Conservation (phyloP, 2,113 vertebrate species). For the Uria lomvia region DNA sequence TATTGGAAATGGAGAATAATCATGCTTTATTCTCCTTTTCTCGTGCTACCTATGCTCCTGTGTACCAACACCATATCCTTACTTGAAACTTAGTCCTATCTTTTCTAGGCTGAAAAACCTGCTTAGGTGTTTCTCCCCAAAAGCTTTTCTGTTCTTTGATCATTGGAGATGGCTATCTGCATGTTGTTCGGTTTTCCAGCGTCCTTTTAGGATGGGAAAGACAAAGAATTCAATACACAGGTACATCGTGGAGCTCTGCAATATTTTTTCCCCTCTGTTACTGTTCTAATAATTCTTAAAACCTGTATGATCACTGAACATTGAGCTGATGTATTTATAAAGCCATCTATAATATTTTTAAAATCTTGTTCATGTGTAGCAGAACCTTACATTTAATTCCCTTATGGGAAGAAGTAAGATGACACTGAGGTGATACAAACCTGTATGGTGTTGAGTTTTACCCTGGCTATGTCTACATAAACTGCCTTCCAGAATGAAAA, state of each 20-base stretch:
- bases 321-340: neutral
- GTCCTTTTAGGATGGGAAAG: neutral
- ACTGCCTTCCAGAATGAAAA: neutral
- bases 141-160: neutral
- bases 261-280: neutral
- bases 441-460: neutral
- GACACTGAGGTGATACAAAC: neutral
- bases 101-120: neutral
- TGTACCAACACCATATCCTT: neutral
- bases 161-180: neutral
- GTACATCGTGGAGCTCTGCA: neutral
- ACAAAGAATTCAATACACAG: neutral
- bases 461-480: neutral
- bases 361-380: neutral
- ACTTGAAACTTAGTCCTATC: neutral
- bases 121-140: neutral
- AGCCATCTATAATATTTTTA: neutral
- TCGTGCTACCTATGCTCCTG: neutral
- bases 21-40: neutral
- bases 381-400: neutral
- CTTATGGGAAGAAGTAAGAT: neutral
- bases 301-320: neutral
- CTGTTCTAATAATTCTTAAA: neutral
- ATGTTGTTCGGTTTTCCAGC: neutral
- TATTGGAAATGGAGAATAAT: neutral